Evolutionary conservation across 2,797 vertebrate genomes (phyloP), one percentile per base, ranked within the genome.

Genomic region (Phrynocephalus forsythii): DNA sequence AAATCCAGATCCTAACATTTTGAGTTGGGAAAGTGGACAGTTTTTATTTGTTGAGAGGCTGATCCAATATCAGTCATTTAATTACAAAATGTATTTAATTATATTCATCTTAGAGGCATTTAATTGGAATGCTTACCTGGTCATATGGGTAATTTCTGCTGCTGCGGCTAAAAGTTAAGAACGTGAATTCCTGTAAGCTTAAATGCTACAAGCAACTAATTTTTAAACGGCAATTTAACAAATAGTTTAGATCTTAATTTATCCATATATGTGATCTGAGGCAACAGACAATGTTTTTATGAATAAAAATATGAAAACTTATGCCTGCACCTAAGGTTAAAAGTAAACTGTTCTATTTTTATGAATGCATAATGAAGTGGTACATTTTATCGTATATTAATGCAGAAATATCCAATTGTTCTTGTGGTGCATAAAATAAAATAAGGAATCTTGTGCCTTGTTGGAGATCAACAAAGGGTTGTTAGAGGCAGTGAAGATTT

Each of bases 11-110:
- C 94, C 86, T 88, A 81, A 22, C 84, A 22, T 16, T 66, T 91
- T 28, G 0, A 16, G n/a, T 15, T 16, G 60, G 86, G 89, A 81
- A 87, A 67, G 86, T 44, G 0, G 5, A 15, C 88, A 79, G 67
- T 75, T 38, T 90, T 88, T 85, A 73, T 83, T 94, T 71, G 28
- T 68, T 76, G 91, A 66, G 20, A 90, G 24, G 68, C 81, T 84
- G 56, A 2, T 91, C 82, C 85, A 91, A 38, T 30, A 92, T 28
- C 72, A 89, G 84, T 85, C 60, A 78, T 91, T 95, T 90, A 90
- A 84, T 93, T 24, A 73, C 89, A 89, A 92, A 67, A 86, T 78
- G 20, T 86, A 69, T 91, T 81, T 90, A 93, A 90, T 94, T 91
- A 90, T 90, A 90, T 92, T 91, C 75, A 84, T 10, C 76, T 79